Conservation (phyloP, 2,888 invertebrate genomes). For the Willowsia nigromaculata region DNA sequence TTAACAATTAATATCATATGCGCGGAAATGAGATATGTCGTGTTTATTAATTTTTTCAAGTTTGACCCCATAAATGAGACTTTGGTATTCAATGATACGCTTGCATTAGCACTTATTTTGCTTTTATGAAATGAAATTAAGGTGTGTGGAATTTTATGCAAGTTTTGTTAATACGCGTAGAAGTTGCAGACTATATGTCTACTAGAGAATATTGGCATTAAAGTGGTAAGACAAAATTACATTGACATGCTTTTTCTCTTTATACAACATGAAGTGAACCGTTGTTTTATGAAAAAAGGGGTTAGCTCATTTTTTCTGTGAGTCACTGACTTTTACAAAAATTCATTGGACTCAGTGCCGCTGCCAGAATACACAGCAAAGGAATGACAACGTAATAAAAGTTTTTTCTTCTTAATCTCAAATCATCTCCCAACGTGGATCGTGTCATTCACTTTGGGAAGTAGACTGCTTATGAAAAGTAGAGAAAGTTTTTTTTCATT, state of each 20-base stretch:
- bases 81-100: background rate
- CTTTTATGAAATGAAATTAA: too few relatives aligned
- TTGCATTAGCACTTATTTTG: background rate
- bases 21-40: background rate
- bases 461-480: conserved; percentile 60
- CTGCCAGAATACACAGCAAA: background rate
- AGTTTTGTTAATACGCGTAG: background rate
- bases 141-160: background rate
- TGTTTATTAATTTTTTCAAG: background rate
- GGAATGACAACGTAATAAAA: conserved; percentile 60
- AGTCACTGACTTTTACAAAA: background rate
- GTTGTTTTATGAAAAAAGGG: background rate
- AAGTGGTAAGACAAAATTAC: background rate
- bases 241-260: conserved; percentile 10
- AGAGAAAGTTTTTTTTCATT: conserved; percentile 46
- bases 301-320: background rate
- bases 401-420: conserved; percentile 63
- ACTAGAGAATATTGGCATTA: background rate
- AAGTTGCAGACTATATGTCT: background rate
- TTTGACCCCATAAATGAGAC: background rate
- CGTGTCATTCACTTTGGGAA: conserved; percentile 58
- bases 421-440: conserved; percentile 61
- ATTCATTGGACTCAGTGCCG: background rate
- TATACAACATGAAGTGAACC: background rate
- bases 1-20: background rate